Evolutionary conservation across 2,888 invertebrate genomes (phyloP).

Genomic region (Apantesis nais): DNA sequence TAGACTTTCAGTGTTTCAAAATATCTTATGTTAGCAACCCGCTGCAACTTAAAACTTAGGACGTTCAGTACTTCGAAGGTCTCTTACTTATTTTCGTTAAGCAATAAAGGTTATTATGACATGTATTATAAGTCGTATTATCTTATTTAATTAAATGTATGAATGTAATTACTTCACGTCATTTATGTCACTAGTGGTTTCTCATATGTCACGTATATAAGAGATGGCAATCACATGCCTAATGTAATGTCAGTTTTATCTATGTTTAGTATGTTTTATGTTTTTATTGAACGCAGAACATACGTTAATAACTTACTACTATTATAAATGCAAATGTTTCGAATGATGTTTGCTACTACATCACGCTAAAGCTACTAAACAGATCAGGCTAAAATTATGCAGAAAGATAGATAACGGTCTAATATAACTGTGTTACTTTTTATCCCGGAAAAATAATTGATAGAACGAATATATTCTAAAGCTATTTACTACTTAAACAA

Average conservation of each 20-base stretch:
- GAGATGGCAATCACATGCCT: neutral
- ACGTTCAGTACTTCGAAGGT: neutral
- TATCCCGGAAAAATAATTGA: neutral
- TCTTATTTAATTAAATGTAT: slow-evolving; percentile 1
- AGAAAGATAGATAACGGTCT: neutral
- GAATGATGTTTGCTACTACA: neutral
- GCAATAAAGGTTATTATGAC: neutral
- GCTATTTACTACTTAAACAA: neutral
- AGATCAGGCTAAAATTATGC: neutral
- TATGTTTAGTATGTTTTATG: neutral
- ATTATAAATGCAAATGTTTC: neutral
- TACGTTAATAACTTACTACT: neutral
- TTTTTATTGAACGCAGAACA: neutral
- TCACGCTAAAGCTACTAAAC: neutral
- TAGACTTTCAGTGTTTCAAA: neutral
- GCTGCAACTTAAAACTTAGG: neutral
- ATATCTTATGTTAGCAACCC: neutral
- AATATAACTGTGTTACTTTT: neutral
- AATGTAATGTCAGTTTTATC: neutral
- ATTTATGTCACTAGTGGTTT: neutral
- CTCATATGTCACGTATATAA: slow-evolving; percentile 2
- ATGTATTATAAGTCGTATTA: neutral
- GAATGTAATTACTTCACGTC: slow-evolving; percentile 4
- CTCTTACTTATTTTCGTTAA: neutral
- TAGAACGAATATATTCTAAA: neutral